These are phyloP conservation scores for Acheta domesticus DNA, from an alignment of 2,888 invertebrate species.

Conservation along the genomic window DNA sequence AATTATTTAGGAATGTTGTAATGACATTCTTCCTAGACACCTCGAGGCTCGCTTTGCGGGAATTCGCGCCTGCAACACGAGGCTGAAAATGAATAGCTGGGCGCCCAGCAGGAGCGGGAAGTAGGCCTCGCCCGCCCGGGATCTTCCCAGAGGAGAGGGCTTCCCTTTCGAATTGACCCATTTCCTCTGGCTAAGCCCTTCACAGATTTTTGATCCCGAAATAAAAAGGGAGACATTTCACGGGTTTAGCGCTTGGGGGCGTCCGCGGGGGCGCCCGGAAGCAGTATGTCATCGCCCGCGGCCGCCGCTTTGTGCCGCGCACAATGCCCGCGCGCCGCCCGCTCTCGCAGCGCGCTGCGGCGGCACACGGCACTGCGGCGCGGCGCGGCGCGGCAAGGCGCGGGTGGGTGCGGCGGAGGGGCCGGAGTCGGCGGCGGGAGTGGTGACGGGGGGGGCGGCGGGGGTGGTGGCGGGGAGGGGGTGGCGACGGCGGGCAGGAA, in stretches of 20 bases:
- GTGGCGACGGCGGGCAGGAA: no score
- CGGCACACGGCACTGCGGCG: background rate
- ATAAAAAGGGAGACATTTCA: background rate
- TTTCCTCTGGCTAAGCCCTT: background rate
- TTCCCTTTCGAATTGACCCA: background rate
- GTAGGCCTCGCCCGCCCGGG: background rate
- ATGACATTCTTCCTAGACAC: no score
- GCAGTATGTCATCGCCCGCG: background rate
- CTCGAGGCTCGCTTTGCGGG: background rate
- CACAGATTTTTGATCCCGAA: background rate
- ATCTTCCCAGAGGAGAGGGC: background rate
- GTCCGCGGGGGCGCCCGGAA: background rate
- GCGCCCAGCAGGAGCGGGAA: no score
- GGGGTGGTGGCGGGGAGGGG: no score
- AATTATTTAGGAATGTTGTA: no score
- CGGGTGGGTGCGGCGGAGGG: background rate
- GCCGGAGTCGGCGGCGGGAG: no score
- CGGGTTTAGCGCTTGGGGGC: background rate
- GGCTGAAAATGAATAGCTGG: no score
- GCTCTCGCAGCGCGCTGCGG: background rate
- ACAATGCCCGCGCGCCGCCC: background rate
- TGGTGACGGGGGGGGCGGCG: no score
- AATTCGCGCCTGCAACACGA: background rate
- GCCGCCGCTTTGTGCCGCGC: background rate
- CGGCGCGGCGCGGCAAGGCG: background rate